These are phyloP conservation scores for Macrotrachela quadricornifera DNA, from an alignment of 1,140 invertebrate genomes.

Conservation along the genomic window DNA sequence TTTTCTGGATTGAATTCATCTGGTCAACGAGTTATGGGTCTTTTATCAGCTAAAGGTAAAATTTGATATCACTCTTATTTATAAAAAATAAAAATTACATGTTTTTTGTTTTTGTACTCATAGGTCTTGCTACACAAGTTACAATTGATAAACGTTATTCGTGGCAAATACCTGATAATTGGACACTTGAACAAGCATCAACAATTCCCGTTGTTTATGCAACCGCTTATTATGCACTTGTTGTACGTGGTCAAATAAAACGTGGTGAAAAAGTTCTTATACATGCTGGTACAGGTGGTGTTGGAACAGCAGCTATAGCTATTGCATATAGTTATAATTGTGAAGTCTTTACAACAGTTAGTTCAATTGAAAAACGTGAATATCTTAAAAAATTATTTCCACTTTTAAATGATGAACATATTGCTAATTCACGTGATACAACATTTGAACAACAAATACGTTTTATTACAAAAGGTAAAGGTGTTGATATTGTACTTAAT, in stretches of 20 bases:
- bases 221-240: slow-evolving; percentile 72
- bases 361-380: slow-evolving; percentile 55
- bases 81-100: no score
- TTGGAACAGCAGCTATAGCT: slow-evolving; percentile 78
- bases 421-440: slow-evolving; percentile 72
- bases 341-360: slow-evolving; percentile 34
- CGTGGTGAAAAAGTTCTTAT: slow-evolving; percentile 64
- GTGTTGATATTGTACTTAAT: slow-evolving; percentile 78
- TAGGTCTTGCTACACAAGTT: slow-evolving; percentile 59
- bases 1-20: slow-evolving; percentile 54
- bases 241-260: slow-evolving; percentile 57
- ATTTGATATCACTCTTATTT: no score
- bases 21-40: slow-evolving; percentile 71
- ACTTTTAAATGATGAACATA: slow-evolving; percentile 50
- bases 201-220: slow-evolving; percentile 83
- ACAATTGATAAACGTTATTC: slow-evolving; percentile 57
- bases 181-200: slow-evolving; percentile 70
- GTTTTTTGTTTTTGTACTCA: no score
- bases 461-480: slow-evolving; percentile 39
- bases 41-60: slow-evolving; percentile 53
- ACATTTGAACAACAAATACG: slow-evolving; percentile 64
- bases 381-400: slow-evolving; percentile 43
- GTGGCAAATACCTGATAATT: slow-evolving; percentile 66
- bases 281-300: slow-evolving; percentile 81
- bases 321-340: slow-evolving; percentile 67